phyloP scores from a whole-genome alignment of 2,113 vertebrate genomes.

The Prionailurus viverrinus region DNA sequence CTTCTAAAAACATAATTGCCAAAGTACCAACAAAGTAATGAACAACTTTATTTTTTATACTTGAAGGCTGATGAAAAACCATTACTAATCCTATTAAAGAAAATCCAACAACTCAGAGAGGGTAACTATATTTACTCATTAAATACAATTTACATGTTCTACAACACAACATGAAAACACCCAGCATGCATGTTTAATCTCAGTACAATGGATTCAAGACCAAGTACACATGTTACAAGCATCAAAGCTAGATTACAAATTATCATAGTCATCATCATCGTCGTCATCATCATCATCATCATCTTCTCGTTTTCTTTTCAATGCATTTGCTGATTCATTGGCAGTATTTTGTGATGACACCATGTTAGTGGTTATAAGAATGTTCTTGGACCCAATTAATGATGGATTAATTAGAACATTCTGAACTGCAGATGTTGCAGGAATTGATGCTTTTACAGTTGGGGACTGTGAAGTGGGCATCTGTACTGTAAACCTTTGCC shows the following conservation, averaged over 20 bases:
- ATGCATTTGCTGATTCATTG: conserved; percentile 86
- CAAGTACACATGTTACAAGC: conserved; percentile 44
- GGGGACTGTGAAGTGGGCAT: conserved; percentile 94
- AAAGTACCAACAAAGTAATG: conserved; percentile 63
- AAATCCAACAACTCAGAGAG: conserved; percentile 69
- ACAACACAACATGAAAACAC: conserved; percentile 69
- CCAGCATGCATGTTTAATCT: conserved; percentile 69
- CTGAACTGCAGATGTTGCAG: conserved; percentile 92
- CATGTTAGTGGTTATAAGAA: conserved; percentile 97
- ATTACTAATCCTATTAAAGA: conserved; percentile 59
- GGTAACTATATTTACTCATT: conserved; percentile 57
- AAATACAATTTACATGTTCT: conserved; percentile 54
- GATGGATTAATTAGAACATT: conserved; percentile 97
- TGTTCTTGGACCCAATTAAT: conserved; percentile 97
- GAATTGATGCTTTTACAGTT: conserved; percentile 86
- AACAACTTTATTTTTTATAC: conserved; percentile 80
- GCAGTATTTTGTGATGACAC: conserved; percentile 89
- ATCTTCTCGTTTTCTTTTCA: conserved; percentile 97
- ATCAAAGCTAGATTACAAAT: conserved; percentile 68
- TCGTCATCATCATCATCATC: conserved; percentile 95
- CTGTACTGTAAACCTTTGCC: conserved; percentile 97
- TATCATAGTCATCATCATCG: conserved; percentile 95
- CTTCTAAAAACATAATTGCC: conserved; percentile 61
- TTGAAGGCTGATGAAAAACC: conserved; percentile 68
- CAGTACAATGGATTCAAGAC: conserved; percentile 44